phyloP scores from a whole-genome alignment of 2,113 vertebrate genomes.

The Phoenicopterus ruber region DNA sequence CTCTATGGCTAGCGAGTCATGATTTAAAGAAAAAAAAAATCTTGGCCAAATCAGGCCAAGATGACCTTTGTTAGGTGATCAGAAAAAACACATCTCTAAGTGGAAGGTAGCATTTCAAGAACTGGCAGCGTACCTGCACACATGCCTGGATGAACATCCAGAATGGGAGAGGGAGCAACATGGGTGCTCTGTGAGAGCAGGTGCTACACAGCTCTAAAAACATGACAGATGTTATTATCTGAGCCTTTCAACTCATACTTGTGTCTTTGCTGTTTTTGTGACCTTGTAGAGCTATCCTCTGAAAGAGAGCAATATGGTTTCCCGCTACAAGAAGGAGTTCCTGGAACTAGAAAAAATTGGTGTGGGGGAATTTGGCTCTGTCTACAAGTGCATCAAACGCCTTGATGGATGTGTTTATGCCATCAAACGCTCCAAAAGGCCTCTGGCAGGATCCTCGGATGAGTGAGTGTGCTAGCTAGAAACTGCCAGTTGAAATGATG shows the following conservation, averaged over 20 bases:
- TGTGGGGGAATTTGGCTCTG: constrained; percentile 89
- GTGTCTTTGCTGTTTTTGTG: neutral
- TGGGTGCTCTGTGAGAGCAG: neutral
- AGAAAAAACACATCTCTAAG: neutral
- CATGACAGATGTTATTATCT: neutral
- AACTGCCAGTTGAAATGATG: neutral
- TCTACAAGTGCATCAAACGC: constrained; percentile 95
- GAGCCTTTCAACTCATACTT: neutral
- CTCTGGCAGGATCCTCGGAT: constrained; percentile 83
- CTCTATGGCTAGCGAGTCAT: neutral
- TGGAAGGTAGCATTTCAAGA: neutral
- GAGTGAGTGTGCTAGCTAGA: constrained; percentile 83
- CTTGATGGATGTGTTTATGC: constrained; percentile 96
- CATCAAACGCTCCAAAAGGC: constrained; percentile 87
- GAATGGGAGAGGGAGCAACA: neutral
- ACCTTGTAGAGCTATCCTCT: constrained; percentile 81
- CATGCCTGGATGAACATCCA: neutral
- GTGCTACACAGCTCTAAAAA: neutral
- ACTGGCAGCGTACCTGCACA: rapidly evolving
- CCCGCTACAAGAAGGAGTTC: constrained; percentile 94
- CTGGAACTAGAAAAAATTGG: constrained; percentile 91
- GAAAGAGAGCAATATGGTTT: constrained; percentile 84
- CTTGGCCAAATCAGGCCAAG: neutral
- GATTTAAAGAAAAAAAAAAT: neutral
- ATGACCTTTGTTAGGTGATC: neutral